Evolutionary conservation across 1,140 invertebrate species (phyloP).

Genomic region (Sarcophaga peregrina): DNA sequence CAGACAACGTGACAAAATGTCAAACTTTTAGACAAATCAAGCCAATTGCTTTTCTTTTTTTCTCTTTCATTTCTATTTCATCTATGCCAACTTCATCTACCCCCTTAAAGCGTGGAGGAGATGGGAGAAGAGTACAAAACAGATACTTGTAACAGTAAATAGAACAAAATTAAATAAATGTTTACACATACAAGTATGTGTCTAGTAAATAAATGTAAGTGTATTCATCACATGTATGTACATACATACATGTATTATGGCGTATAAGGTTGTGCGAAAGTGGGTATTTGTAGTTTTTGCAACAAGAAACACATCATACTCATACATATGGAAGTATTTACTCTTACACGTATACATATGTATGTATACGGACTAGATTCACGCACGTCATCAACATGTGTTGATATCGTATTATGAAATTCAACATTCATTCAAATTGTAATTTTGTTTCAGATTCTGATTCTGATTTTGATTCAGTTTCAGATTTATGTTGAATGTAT

Average conservation of each 20-base stretch:
- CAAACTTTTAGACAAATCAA: constrained; percentile 10
- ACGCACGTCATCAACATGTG: constrained; percentile 13
- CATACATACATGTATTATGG: too few relatives aligned
- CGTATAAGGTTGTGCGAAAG: neutral
- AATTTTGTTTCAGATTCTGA: too few relatives aligned
- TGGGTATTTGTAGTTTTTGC: too few relatives aligned
- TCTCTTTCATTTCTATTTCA: neutral
- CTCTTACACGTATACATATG: neutral
- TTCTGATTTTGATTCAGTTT: neutral
- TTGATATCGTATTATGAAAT: neutral
- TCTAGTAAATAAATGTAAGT: constrained; percentile 13
- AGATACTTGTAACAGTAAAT: constrained; percentile 11
- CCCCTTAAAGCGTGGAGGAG: too few relatives aligned
- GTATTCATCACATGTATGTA: too few relatives aligned
- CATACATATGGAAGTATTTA: neutral
- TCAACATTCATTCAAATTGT: neutral
- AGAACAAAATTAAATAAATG: constrained; percentile 10
- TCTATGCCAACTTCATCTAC: too few relatives aligned
- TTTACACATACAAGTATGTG: constrained; percentile 1
- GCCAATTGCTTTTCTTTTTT: neutral
- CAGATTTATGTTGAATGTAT: neutral
- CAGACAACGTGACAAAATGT: constrained; percentile 10
- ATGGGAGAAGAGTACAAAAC: neutral
- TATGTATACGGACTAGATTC: neutral
- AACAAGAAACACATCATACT: neutral